These are phyloP conservation scores for Scaptodrosophila latifasciaeformis DNA, from an alignment of 2,888 invertebrate species.

Conservation along the genomic window DNA sequence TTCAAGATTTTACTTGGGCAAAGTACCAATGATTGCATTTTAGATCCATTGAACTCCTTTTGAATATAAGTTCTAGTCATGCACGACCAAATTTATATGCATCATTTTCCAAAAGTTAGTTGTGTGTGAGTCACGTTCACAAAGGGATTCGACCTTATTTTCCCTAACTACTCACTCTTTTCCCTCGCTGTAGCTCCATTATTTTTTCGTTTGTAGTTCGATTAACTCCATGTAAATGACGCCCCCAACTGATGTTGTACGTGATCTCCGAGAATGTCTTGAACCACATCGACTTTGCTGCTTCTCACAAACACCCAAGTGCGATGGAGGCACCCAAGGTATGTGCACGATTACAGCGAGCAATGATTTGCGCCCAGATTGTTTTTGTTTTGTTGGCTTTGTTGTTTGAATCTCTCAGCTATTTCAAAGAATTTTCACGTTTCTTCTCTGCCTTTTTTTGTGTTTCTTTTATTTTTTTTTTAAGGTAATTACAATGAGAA, in stretches of 20 bases:
- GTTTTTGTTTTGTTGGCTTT: slow-evolving; percentile 31
- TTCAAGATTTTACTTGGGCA: no score
- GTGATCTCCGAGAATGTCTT: slow-evolving; percentile 60
- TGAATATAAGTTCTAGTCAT: no score
- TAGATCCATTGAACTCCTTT: no score
- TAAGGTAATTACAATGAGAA: slow-evolving; percentile 53
- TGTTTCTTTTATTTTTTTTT: slow-evolving; percentile 23
- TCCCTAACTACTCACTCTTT: no score
- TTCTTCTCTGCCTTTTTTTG: background rate
- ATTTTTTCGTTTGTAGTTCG: no score
- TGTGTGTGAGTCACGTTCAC: no score
- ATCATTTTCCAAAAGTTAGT: no score
- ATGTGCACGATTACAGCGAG: slow-evolving; percentile 56
- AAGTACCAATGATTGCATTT: no score
- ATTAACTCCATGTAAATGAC: slow-evolving; percentile 62
- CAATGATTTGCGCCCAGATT: slow-evolving; percentile 43
- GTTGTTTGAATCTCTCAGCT: slow-evolving; percentile 22
- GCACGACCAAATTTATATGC: no score
- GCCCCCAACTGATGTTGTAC: slow-evolving; percentile 61
- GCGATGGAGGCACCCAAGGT: background rate
- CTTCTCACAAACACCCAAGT: no score
- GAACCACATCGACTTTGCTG: slow-evolving; percentile 25
- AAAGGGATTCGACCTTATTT: no score
- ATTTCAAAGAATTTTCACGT: slow-evolving; percentile 67
- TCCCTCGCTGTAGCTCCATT: no score